These are phyloP conservation scores for Lordiphosa andalusiaca DNA, from an alignment of 2,888 invertebrate genomes.

Conservation along the genomic window DNA sequence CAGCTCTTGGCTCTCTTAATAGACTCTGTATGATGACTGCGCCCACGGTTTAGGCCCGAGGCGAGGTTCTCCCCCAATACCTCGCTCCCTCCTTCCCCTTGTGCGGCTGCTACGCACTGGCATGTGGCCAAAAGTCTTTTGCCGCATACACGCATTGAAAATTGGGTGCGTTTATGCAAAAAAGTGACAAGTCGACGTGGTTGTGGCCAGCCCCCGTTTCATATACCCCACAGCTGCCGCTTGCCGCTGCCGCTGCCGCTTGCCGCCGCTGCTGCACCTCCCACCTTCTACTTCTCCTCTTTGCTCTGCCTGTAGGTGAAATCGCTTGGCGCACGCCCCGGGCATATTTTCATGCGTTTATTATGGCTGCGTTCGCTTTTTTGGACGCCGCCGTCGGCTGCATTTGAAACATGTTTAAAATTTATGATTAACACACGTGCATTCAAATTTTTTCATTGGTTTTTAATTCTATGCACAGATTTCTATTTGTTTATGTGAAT, in stretches of 20 bases:
- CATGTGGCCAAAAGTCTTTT: constrained; percentile 51
- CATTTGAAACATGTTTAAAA: constrained; percentile 74
- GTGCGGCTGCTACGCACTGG: constrained; percentile 51
- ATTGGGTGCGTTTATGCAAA: constrained; percentile 73
- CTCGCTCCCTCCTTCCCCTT: background rate
- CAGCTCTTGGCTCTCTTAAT: constrained; percentile 41
- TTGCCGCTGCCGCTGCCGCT: constrained; percentile 14
- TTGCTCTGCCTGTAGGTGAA: constrained; percentile 45
- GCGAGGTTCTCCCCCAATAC: constrained; percentile 48
- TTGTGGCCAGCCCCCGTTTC: constrained; percentile 17
- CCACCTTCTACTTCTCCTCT: background rate
- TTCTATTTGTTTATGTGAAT: constrained; percentile 69
- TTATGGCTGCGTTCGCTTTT: constrained; percentile 52
- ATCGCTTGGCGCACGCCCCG: constrained; percentile 73
- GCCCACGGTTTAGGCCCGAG: constrained; percentile 40
- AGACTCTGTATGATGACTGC: constrained; percentile 40
- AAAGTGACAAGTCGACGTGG: constrained; percentile 57
- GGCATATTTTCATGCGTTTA: constrained; percentile 74
- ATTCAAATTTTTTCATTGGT: constrained; percentile 59
- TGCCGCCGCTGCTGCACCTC: constrained; percentile 10
- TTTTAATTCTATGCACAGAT: constrained; percentile 53
- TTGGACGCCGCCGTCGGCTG: constrained; percentile 51
- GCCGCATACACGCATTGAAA: constrained; percentile 56
- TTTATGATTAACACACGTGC: constrained; percentile 72
- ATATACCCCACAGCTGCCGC: constrained; percentile 6